phyloP scores from a whole-genome alignment of 2,113 vertebrate species.

The Lepus europaeus region DNA sequence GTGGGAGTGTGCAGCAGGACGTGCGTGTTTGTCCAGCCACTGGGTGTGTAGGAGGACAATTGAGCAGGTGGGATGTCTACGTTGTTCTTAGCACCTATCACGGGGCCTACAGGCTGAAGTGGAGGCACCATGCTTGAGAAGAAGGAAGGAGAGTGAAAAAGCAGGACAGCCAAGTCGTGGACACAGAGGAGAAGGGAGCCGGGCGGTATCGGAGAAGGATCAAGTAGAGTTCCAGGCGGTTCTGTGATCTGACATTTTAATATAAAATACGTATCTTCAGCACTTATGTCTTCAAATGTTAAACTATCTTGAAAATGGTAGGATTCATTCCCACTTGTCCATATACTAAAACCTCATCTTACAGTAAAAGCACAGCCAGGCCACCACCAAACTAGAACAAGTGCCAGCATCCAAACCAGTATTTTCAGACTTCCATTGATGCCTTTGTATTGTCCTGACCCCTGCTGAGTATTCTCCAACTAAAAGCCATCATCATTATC shows the following conservation, averaged over 20 bases:
- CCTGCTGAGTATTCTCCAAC: neutral
- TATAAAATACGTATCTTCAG: neutral
- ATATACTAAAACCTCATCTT: neutral
- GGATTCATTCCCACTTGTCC: neutral
- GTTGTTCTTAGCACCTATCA: too few relatives aligned
- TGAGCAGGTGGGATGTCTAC: rapidly evolving
- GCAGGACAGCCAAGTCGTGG: neutral
- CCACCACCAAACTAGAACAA: neutral
- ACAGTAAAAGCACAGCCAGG: neutral
- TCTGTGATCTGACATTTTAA: neutral
- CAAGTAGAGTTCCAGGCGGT: neutral
- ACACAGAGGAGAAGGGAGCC: neutral
- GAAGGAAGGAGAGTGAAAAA: neutral
- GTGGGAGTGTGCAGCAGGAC: neutral
- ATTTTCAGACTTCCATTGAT: neutral
- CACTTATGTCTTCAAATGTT: neutral
- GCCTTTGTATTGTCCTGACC: neutral
- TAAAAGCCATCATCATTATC: neutral
- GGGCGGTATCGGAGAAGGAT: neutral
- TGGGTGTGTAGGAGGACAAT: neutral
- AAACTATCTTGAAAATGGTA: neutral
- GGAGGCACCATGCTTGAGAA: neutral
- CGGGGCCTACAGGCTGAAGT: neutral
- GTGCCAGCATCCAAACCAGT: neutral
- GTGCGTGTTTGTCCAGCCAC: neutral